Evolutionary conservation across 1,140 invertebrate species (phyloP).

Genomic region (Neomicropteryx cornuta): DNA sequence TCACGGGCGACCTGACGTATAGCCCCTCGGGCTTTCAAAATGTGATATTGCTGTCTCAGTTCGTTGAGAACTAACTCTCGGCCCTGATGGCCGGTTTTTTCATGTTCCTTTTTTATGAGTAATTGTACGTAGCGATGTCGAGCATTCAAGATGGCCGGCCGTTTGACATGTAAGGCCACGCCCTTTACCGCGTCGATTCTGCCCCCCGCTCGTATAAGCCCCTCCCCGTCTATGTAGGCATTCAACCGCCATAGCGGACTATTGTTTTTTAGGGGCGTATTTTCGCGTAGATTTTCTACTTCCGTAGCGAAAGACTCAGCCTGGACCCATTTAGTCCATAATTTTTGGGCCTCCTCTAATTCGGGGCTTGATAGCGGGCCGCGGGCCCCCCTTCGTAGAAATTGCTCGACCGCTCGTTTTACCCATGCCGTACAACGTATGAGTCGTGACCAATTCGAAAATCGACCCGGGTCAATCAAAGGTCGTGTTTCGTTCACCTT

Average conservation of each 20-base stretch:
- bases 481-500: not conserved
- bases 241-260: not conserved
- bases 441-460: not conserved
- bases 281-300: not conserved
- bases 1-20: conserved; percentile 2
- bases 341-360: not conserved
- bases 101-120: conserved; percentile 12
- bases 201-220: not conserved
- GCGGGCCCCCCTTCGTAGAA: not conserved
- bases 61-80: conserved; percentile 16
- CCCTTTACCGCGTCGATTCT: not conserved
- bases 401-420: not conserved
- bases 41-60: conserved; percentile 15
- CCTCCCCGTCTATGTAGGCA: not conserved
- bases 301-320: not conserved
- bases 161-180: not conserved
- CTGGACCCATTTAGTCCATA: not conserved
- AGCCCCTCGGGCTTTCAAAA: conserved; percentile 8
- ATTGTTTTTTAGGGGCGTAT: not conserved
- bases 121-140: conserved; percentile 3
- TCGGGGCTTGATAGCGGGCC: not conserved
- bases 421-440: not conserved
- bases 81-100: conserved; percentile 7
- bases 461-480: not conserved
- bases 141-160: conserved; percentile 3